A percentile compares a stretch with the other conserved stretches of the same genome.
Conservation (phyloP, 2,113 vertebrate genomes). For the Myxocyprinus asiaticus region DNA sequence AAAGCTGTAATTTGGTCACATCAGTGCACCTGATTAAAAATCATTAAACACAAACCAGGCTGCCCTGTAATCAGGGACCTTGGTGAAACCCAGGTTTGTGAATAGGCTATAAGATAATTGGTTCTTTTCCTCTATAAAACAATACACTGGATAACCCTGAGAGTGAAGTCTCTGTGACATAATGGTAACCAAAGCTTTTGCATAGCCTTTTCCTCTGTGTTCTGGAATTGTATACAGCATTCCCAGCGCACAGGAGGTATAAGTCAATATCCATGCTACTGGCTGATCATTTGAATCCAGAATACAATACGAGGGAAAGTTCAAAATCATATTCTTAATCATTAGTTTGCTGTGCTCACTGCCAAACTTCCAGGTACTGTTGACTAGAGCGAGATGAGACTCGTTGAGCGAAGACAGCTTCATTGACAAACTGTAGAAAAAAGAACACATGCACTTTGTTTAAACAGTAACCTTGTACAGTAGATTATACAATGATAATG, state of each 20-base stretch:
- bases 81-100: conserved; percentile 65
- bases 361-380: conserved; percentile 65
- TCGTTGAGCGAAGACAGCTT: conserved; percentile 60
- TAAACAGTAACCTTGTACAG: too few relatives aligned
- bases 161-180: conserved; percentile 63
- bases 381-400: conserved; percentile 65
- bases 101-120: conserved; percentile 68
- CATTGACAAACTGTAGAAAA: conserved; percentile 45
- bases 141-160: conserved; percentile 66
- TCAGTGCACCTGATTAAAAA: background rate
- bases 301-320: conserved; percentile 69
- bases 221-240: conserved; percentile 65
- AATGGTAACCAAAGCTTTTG: conserved; percentile 63
- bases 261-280: conserved; percentile 68
- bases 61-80: conserved; percentile 63
- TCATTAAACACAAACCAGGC: conserved; percentile 57
- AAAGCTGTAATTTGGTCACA: too few relatives aligned
- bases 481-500: background rate
- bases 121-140: conserved; percentile 69
- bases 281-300: conserved; percentile 59
- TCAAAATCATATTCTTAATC: conserved; percentile 58
- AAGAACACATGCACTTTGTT: background rate
- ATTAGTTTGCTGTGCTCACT: conserved; percentile 24
- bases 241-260: conserved; percentile 57
- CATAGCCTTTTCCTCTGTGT: conserved; percentile 70